phyloP scores from a whole-genome alignment of 1,140 invertebrate genomes.

The Aphelinus certus region DNA sequence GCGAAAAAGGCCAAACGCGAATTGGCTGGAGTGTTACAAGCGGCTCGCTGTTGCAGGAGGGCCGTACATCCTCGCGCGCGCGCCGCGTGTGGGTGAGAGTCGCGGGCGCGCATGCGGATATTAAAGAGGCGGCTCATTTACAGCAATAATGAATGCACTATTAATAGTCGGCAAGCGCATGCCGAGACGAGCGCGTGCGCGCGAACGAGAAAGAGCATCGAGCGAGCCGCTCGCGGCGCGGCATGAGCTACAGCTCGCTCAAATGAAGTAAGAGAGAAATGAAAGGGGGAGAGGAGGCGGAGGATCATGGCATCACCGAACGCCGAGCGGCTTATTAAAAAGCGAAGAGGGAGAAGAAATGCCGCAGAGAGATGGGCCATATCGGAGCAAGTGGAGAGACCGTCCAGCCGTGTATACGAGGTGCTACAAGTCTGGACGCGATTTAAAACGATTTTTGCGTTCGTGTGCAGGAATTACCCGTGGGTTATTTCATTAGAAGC shows the following conservation, averaged over 20 bases:
- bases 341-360: not conserved
- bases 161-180: slow-evolving; percentile 53
- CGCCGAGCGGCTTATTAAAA: not conserved
- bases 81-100: slow-evolving; percentile 28
- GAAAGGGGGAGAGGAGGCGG: slow-evolving; percentile 8
- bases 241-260: not conserved
- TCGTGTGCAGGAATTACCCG: no score
- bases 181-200: slow-evolving; percentile 8
- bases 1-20: slow-evolving; percentile 26
- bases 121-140: slow-evolving; percentile 64
- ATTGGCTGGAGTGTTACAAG: slow-evolving; percentile 20
- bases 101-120: slow-evolving; percentile 56
- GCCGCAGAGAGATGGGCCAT: not conserved
- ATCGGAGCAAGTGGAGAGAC: no score
- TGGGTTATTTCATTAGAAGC: no score
- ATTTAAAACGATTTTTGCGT: no score
- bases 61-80: slow-evolving; percentile 3
- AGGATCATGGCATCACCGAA: not conserved
- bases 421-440: no score
- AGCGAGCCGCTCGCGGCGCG: not conserved
- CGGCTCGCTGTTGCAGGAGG: slow-evolving; percentile 4
- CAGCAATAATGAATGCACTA: slow-evolving; percentile 63
- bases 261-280: slow-evolving; percentile 11
- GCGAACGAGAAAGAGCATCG: not conserved
- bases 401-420: no score